Conservation (phyloP, 35 echinoderm and acorn worm genomes). For the Holothuria glaberrima region DNA sequence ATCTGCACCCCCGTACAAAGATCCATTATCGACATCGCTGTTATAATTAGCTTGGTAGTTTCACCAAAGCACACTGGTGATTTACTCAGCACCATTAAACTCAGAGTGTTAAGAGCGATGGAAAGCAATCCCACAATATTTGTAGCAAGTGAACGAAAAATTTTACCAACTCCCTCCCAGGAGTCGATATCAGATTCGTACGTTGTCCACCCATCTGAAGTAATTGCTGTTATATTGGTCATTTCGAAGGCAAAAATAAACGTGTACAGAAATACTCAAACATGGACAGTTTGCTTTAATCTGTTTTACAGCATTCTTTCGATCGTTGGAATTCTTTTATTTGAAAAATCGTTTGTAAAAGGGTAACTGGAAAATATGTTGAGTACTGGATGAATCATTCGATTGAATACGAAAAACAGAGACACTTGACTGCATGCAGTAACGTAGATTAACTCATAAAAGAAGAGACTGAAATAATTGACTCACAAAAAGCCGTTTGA, state of each 20-base stretch:
- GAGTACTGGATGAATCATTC: too few relatives aligned
- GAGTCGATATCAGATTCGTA: neutral
- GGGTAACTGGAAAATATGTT: neutral
- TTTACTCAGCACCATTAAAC: slow-evolving; percentile 11
- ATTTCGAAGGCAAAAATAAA: too few relatives aligned
- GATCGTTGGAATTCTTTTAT: neutral
- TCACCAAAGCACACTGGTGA: slow-evolving; percentile 47
- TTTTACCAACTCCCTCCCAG: slow-evolving; percentile 36
- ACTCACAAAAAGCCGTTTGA: too few relatives aligned
- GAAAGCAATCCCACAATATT: slow-evolving; percentile 20
- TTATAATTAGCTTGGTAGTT: slow-evolving; percentile 32
- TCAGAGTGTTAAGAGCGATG: slow-evolving; percentile 43
- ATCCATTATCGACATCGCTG: slow-evolving; percentile 39
- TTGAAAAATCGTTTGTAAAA: neutral
- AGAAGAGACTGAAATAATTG: too few relatives aligned
- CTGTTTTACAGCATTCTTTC: neutral
- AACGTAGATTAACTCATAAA: too few relatives aligned
- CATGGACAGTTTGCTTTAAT: neutral
- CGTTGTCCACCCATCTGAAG: neutral
- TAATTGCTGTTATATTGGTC: too few relatives aligned
- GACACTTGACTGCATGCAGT: too few relatives aligned
- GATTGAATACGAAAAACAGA: too few relatives aligned
- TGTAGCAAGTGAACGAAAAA: slow-evolving; percentile 44
- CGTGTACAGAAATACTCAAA: neutral
- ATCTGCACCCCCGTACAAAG: slow-evolving; percentile 33